These are phyloP conservation scores for Thalassophryne amazonica DNA, from an alignment of 2,797 vertebrate genomes.

Conservation along the genomic window DNA sequence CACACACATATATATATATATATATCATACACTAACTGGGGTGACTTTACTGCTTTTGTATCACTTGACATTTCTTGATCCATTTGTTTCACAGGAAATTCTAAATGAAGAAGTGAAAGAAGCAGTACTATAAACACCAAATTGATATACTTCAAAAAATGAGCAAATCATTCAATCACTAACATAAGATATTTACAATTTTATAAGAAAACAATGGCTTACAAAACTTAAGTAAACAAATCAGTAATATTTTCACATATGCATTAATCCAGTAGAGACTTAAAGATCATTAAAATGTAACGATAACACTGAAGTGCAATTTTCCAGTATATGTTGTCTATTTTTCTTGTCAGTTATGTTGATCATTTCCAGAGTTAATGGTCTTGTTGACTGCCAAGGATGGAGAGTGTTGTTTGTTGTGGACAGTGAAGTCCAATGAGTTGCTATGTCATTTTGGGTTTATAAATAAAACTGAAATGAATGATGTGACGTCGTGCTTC, in stretches of 20 bases:
- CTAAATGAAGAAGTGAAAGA: too few relatives aligned
- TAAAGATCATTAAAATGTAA: conserved; percentile 20
- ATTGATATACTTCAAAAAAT: conserved; percentile 53
- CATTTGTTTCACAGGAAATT: conserved; percentile 12
- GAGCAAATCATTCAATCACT: conserved; percentile 35
- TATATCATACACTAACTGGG: too few relatives aligned
- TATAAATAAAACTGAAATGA: too few relatives aligned
- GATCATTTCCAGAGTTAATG: too few relatives aligned
- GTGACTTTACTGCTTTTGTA: neutral
- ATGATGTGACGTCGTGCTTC: conserved; percentile 3
- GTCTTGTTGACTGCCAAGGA: too few relatives aligned
- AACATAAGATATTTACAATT: conserved; percentile 75
- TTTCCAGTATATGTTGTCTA: conserved; percentile 38
- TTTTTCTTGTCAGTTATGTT: too few relatives aligned
- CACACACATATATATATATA: too few relatives aligned
- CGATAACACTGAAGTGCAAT: conserved; percentile 51
- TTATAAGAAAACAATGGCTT: conserved; percentile 48
- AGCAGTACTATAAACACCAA: conserved; percentile 36
- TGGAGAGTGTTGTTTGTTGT: too few relatives aligned
- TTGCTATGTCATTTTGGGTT: too few relatives aligned
- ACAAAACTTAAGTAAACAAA: conserved; percentile 48
- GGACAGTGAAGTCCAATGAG: too few relatives aligned
- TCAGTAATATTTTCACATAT: conserved; percentile 13
- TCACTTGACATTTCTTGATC: conserved; percentile 20
- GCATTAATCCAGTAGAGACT: conserved; percentile 16